Evolutionary conservation across 2,113 vertebrate genomes (phyloP), one percentile per base, ranked within the genome.

Genomic region (Embiotoca jacksoni): DNA sequence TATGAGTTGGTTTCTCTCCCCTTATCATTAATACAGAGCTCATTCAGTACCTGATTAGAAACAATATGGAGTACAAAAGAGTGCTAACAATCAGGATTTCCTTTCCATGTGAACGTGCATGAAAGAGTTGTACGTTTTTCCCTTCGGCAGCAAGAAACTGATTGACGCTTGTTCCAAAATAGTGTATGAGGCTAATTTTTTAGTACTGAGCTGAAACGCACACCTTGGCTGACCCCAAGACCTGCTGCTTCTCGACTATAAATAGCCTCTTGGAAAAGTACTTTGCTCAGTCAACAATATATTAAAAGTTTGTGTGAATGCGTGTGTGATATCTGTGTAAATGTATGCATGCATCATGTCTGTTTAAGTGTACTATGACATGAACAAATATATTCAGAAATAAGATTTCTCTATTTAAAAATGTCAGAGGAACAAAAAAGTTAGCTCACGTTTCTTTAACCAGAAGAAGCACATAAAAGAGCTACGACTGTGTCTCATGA

Each of bases 261-360:
- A 92, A 93, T 93, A 92, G 87, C 54, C 36, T 64, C 44, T 52
- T 72, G 58, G 50, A 85, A 87, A 89, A 87, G 56, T 35, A 46
- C 9, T 88, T 91, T 89, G 82, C 88, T 64, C n/a, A 77, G 57
- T 89, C 75, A 88, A 90, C 88, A 78, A 23, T 84, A 23, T 82
- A 72, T 72, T 78, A 57, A 71, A 90, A 75, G 16, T 55, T 7
- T 37, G 41, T 81, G 15, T 41, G 23, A 23, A 23, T 23, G 46
- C 54, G 46, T 46, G n/a, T 73, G n/a, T 5, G 32, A 30, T 39
- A 53, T 37, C 2, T 46, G 5, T 66, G 49, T 46, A 3, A 30
- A 56, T 23, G 23, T 73, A 13, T 54, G 55, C 10, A 47, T 57
- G 6, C 14, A 57, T 55, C 30, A 41, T n/a, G 33, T 62, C 13